Evolutionary conservation across 1,140 invertebrate species (phyloP).

Genomic region (Dendroctonus ponderosae): DNA sequence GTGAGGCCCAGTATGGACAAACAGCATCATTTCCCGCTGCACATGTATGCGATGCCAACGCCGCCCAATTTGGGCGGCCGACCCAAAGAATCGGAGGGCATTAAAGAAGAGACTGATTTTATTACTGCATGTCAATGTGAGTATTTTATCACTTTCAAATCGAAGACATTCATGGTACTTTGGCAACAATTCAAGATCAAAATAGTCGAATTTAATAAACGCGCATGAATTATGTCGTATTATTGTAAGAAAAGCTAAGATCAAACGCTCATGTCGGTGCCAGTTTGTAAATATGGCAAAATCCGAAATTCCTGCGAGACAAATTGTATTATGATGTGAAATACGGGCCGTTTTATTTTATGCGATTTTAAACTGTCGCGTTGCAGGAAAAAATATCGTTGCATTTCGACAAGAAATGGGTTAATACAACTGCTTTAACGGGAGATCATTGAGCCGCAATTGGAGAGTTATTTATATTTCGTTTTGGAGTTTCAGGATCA

Average conservation of each 20-base stretch:
- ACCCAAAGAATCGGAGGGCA: constrained; percentile 40
- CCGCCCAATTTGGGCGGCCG: constrained; percentile 43
- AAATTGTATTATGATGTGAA: constrained; percentile 13
- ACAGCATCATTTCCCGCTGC: constrained; percentile 50
- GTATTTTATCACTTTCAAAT: constrained; percentile 39
- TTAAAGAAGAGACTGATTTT: constrained; percentile 63
- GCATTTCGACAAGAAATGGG: no score
- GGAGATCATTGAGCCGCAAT: no score
- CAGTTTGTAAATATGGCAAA: constrained; percentile 26
- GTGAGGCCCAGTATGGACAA: constrained; percentile 42
- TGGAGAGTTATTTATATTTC: no score
- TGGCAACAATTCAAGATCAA: constrained; percentile 21
- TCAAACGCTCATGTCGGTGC: constrained; percentile 11
- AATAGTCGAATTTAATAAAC: constrained; percentile 1
- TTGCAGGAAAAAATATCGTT: no score
- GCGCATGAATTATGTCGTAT: constrained; percentile 16
- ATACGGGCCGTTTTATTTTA: neutral
- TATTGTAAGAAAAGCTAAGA: constrained; percentile 16
- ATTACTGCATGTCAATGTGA: constrained; percentile 63
- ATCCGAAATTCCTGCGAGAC: constrained; percentile 7
- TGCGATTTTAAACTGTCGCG: neutral
- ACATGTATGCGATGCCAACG: constrained; percentile 47
- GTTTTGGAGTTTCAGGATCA: no score
- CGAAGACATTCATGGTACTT: constrained; percentile 14
- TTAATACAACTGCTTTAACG: no score